A percentile compares a stretch with the other conserved stretches of the same genome.
phyloP scores from a whole-genome alignment of 2,797 vertebrate genomes.

The Tamandua tetradactyla region DNA sequence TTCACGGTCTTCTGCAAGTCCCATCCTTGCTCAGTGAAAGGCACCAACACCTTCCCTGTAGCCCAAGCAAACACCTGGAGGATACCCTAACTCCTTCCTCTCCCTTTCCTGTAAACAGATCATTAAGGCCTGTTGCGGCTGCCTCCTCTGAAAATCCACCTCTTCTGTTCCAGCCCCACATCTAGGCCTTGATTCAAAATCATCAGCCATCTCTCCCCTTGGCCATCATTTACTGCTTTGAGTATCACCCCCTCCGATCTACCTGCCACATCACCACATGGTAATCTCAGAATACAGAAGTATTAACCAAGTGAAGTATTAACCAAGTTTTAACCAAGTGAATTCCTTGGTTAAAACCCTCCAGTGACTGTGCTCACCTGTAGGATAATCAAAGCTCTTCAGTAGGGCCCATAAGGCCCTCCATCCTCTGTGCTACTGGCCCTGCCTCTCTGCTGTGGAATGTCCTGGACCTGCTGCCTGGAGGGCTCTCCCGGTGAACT shows the following conservation, averaged over 20 bases:
- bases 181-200: neutral
- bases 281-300: neutral
- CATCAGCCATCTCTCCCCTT: neutral
- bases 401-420: neutral
- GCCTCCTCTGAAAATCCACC: neutral
- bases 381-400: neutral
- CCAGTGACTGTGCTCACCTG: neutral
- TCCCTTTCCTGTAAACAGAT: neutral
- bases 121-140: neutral
- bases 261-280: neutral
- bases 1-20: constrained; percentile 11
- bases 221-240: neutral
- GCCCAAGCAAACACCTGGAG: neutral
- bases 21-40: neutral
- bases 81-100: neutral
- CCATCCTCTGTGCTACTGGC: neutral
- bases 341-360: neutral
- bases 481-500: neutral
- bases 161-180: neutral
- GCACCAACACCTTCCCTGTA: neutral
- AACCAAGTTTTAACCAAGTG: too few species aligned
- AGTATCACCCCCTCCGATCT: neutral
- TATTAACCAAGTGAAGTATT: neutral
- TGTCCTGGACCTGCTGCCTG: neutral
- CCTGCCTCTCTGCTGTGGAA: neutral